Base-by-base conservation (phyloP, 2,888 invertebrate species). In the Boloria selene region DNA sequence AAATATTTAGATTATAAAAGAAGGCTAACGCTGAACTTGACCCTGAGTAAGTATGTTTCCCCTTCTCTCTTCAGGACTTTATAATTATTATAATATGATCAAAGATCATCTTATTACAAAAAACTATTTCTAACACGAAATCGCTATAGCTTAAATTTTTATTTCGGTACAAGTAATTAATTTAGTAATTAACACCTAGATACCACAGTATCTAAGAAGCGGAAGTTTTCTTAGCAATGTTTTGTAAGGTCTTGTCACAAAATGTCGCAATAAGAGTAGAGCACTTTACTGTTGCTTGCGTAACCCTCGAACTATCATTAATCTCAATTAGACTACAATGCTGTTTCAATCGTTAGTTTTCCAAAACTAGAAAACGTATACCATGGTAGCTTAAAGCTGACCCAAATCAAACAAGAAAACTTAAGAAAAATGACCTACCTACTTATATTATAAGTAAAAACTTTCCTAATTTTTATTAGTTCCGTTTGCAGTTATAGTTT, bases 271-370 rank as follows among this genome's bases (percentile, higher is more conserved):
- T 65, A 53, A 67, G 67, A 62, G 58, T 59, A 22, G 56, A 61
- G 62, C 56, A 65, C 53, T 67, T n/a, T 45, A 65, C 60, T 62
- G 31, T 47, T 44, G 50, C 60, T 70, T 72, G 69, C 56, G 65
- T 64, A 70, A 70, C 65, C 61, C 54, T 52, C 62, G 63, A 55
- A 65, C 64, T 65, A 70, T 67, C 70, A 70, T 70, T 70, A 68
- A 70, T 69, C 68, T 69, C 61, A 70, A 70, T 69, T 68, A 68
- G 56, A 64, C 66, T 56, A 70, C 69, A 70, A 68, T 66, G 64
- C 55, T 44, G 52, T 67, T 64, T 54, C 61, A 68, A 70, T 65
- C 61, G 58, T 51, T 51, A 59, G 45, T 65, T 68, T 54, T 65
- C 38, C 44, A 18, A 61, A 64, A 64, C 60, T 31, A 44, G 13